Percentiles rank a stretch among this genome's conserved stretches.
Evolutionary conservation across 2,113 vertebrate species (phyloP).

Genomic region (Leptobrachium leishanense): DNA sequence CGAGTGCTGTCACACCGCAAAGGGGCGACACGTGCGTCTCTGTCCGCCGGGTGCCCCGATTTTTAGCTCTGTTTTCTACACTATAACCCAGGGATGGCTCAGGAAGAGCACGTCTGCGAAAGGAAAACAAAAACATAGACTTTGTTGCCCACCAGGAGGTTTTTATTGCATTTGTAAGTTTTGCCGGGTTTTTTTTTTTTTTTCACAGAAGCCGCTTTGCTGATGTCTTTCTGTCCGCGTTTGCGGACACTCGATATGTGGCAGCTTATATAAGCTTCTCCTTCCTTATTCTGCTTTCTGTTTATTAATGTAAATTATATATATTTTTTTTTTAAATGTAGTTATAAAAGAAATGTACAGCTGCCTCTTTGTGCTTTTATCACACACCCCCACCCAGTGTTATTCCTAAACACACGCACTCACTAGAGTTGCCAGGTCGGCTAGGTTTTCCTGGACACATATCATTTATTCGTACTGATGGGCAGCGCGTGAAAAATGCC

Average conservation of each 20-base stretch:
- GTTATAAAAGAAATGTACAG: constrained; percentile 24
- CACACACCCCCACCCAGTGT: not conserved
- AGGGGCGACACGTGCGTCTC: not conserved
- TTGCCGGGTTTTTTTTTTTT: not conserved
- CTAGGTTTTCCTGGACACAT: too few relatives aligned
- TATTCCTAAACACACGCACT: too few relatives aligned
- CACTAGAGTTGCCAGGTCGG: too few relatives aligned
- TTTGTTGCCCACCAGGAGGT: constrained; percentile 1
- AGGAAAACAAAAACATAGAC: not conserved
- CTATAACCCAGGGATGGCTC: constrained; percentile 8
- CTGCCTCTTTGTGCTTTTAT: constrained; percentile 24
- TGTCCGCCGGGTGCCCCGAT: not conserved
- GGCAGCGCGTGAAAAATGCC: too few relatives aligned
- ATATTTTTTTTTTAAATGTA: constrained; percentile 38
- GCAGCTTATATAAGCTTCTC: constrained; percentile 6
- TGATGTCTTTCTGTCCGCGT: constrained; percentile 16
- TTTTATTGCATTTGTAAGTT: constrained; percentile 21
- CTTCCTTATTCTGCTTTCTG: constrained; percentile 25
- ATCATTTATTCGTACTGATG: too few relatives aligned
- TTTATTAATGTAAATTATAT: constrained; percentile 46
- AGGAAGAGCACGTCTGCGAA: constrained; percentile 1
- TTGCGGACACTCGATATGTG: constrained; percentile 14
- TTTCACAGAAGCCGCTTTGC: constrained; percentile 3
- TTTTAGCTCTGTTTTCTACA: not conserved
- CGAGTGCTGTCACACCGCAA: not conserved